These are phyloP conservation scores for Camponotus fellah DNA, from an alignment of 2,888 invertebrate genomes.

Conservation along the genomic window DNA sequence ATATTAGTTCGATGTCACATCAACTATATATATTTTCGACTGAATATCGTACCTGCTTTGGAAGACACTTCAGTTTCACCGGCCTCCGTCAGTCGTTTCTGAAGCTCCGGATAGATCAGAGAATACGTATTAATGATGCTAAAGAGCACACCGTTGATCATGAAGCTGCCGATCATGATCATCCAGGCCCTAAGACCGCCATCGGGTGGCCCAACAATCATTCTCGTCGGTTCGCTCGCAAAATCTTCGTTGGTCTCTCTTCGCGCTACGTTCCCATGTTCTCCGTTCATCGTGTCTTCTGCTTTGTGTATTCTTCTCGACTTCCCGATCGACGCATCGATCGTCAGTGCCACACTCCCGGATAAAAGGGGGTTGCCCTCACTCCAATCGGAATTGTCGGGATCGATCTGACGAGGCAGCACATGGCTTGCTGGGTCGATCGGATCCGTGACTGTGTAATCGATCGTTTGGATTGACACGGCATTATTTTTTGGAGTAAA, in stretches of 20 bases:
- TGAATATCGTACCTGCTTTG: conserved; percentile 91
- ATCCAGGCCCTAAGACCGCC: conserved; percentile 93
- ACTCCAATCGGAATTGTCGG: conserved; percentile 57
- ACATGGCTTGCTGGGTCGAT: conserved; percentile 8
- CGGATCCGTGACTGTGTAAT: neutral
- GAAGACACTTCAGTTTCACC: conserved; percentile 91
- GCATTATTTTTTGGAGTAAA: neutral
- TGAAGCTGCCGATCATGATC: conserved; percentile 94
- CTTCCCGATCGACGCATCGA: conserved; percentile 45
- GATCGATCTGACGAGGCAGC: conserved; percentile 36
- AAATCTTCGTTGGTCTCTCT: neutral
- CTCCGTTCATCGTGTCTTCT: conserved; percentile 43
- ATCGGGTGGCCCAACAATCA: conserved; percentile 87
- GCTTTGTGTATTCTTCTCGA: conserved; percentile 43
- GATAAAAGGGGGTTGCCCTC: conserved; percentile 63
- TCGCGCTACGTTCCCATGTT: neutral
- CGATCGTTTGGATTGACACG: conserved; percentile 1
- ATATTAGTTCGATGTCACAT: too few species aligned
- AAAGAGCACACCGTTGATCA: conserved; percentile 96
- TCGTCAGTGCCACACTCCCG: conserved; percentile 46
- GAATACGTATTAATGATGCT: conserved; percentile 97
- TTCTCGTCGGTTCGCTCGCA: conserved; percentile 27
- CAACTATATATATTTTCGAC: too few species aligned
- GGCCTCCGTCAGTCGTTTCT: conserved; percentile 88
- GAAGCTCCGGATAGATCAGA: conserved; percentile 91